These are phyloP conservation scores for Eumacrocentrus americanus DNA, from an alignment of 2,888 invertebrate genomes.

Conservation along the genomic window DNA sequence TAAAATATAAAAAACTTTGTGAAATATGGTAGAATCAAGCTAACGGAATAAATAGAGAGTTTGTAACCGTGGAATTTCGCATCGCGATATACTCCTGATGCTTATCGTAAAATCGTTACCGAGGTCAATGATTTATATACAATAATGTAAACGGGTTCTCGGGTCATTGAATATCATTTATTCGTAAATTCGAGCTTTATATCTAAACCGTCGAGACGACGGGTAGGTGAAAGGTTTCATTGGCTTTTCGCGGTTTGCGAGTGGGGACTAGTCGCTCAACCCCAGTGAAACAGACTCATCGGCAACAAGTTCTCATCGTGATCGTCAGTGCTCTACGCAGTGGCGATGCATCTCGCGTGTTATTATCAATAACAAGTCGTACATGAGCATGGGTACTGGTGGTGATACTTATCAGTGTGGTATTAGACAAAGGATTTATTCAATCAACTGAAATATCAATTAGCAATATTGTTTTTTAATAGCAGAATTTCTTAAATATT, in stretches of 20 bases:
- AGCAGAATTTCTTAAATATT: background rate
- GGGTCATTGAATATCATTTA: conserved; percentile 10
- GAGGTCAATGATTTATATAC: conserved; percentile 6
- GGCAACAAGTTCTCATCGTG: conserved; percentile 31
- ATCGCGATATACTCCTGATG: too few relatives aligned
- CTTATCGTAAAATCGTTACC: too few relatives aligned
- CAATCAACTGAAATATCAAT: too few relatives aligned
- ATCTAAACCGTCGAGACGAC: too few relatives aligned
- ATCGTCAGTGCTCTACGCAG: conserved; percentile 25
- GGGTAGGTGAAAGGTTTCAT: conserved; percentile 24
- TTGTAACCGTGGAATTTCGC: too few relatives aligned
- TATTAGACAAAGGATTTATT: background rate
- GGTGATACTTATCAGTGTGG: background rate
- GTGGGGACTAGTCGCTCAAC: conserved; percentile 20
- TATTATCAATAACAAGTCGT: background rate
- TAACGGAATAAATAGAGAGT: too few relatives aligned
- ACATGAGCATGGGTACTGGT: background rate
- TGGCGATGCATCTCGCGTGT: background rate
- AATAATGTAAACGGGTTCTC: background rate
- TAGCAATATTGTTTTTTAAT: too few relatives aligned
- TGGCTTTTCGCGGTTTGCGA: conserved; percentile 14
- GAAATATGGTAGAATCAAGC: too few relatives aligned
- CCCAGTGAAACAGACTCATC: conserved; percentile 22
- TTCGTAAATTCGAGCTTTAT: conserved; percentile 2
- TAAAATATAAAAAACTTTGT: too few relatives aligned